phyloP scores from a whole-genome alignment of 2,113 vertebrate species.

The Montifringilla adamsi region DNA sequence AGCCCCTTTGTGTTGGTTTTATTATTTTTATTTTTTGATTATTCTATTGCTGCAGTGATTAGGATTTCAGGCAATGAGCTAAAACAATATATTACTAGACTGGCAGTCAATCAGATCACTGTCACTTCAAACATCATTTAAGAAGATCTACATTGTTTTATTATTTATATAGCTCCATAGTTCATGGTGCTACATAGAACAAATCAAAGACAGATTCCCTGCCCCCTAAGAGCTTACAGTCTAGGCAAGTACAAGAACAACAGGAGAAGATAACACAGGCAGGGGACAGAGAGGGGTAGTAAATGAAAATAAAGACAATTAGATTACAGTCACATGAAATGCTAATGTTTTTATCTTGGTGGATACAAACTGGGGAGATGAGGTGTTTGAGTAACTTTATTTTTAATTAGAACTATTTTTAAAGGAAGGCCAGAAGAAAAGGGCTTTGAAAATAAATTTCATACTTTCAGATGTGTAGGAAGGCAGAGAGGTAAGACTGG shows the following conservation, averaged over 20 bases:
- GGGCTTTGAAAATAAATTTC: neutral
- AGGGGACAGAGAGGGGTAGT: conserved; percentile 7
- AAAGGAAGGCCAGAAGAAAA: neutral
- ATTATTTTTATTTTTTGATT: neutral
- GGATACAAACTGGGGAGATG: conserved; percentile 3
- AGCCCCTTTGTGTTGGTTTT: neutral
- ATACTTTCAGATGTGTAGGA: neutral
- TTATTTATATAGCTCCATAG: conserved; percentile 65
- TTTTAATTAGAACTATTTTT: conserved; percentile 9
- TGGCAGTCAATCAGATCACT: conserved; percentile 52
- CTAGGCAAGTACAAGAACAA: conserved; percentile 65
- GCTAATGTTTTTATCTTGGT: neutral
- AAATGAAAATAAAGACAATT: conserved; percentile 37
- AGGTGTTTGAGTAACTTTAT: neutral
- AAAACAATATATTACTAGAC: neutral
- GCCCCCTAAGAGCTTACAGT: conserved; percentile 68
- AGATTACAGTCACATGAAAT: conserved; percentile 48
- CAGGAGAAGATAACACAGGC: conserved; percentile 45
- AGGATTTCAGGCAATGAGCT: neutral
- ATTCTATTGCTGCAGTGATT: neutral
- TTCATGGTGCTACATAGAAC: conserved; percentile 60
- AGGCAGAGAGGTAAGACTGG: neutral
- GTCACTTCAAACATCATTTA: conserved; percentile 54
- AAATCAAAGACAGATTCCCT: conserved; percentile 56
- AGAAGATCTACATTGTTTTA: conserved; percentile 56